Evolutionary conservation across 2,797 vertebrate species (phyloP).

Genomic region (Pipistrellus pipistrellus): DNA sequence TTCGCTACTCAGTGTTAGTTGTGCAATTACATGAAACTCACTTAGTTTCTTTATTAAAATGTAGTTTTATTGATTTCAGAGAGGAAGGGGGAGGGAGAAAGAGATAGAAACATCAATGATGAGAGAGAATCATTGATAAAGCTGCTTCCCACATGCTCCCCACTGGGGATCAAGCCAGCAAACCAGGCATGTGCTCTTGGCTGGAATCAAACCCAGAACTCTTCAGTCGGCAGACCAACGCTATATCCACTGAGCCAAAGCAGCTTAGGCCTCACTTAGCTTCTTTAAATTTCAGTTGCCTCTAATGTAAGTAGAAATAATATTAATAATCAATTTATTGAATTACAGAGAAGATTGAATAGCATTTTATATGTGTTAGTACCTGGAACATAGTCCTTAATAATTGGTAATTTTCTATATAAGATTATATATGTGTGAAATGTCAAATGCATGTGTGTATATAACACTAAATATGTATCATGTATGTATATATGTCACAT

Average conservation of each 20-base stretch:
- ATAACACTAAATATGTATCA: not conserved
- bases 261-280: not conserved
- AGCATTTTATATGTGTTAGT: not conserved
- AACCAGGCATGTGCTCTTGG: not conserved
- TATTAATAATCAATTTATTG: not conserved
- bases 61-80: not conserved
- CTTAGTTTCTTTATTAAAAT: not conserved
- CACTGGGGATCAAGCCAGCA: not conserved
- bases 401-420: not conserved
- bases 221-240: no score
- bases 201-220: not conserved
- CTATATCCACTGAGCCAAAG: no score
- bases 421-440: not conserved
- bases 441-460: not conserved
- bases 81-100: not conserved
- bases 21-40: not conserved
- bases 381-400: not conserved
- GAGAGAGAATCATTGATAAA: not conserved
- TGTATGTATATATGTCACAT: not conserved
- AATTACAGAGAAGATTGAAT: not conserved
- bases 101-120: not conserved
- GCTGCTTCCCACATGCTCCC: not conserved
- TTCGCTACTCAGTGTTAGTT: not conserved
- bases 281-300: constrained; percentile 29
- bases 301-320: constrained; percentile 35